Conservation (phyloP, 2,113 vertebrate species). For the Tinamus guttatus region DNA sequence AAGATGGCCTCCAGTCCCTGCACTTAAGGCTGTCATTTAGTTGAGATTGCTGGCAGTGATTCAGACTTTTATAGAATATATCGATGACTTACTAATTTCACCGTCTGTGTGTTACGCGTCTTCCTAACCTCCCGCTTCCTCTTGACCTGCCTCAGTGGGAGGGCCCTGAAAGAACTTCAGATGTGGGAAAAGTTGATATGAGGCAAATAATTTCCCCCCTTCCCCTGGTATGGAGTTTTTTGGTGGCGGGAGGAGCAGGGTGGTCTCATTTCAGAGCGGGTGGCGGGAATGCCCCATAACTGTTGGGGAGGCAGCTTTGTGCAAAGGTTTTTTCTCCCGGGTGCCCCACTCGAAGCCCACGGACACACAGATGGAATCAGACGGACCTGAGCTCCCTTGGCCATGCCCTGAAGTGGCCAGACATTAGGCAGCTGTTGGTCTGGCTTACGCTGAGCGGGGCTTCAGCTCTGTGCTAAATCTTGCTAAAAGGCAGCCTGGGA, state of each 20-base stretch:
- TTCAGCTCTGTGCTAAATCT: fast-evolving
- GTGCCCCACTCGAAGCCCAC: not conserved
- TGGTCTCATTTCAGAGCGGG: not conserved
- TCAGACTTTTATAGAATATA: slow-evolving; percentile 20
- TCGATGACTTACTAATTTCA: slow-evolving; percentile 46
- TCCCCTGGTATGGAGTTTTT: too few species aligned
- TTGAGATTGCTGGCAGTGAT: slow-evolving; percentile 23
- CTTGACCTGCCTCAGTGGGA: not conserved
- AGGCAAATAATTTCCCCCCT: not conserved
- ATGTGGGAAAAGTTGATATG: not conserved
- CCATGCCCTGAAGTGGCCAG: slow-evolving; percentile 24
- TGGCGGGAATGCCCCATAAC: not conserved
- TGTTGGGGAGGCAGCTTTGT: not conserved
- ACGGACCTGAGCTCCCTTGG: not conserved
- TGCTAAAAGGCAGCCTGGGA: not conserved
- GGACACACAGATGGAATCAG: not conserved
- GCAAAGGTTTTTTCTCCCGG: not conserved
- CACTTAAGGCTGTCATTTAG: slow-evolving; percentile 32
- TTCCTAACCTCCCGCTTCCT: not conserved
- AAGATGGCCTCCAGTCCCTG: slow-evolving; percentile 56
- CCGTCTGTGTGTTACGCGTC: not conserved
- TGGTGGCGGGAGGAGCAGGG: not conserved
- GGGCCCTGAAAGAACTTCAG: not conserved
- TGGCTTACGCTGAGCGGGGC: not conserved
- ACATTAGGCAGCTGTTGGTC: slow-evolving; percentile 28